Evolutionary conservation across 35 echinoderm and acorn worm genomes (phyloP).

Genomic region (Apostichopus californicus): DNA sequence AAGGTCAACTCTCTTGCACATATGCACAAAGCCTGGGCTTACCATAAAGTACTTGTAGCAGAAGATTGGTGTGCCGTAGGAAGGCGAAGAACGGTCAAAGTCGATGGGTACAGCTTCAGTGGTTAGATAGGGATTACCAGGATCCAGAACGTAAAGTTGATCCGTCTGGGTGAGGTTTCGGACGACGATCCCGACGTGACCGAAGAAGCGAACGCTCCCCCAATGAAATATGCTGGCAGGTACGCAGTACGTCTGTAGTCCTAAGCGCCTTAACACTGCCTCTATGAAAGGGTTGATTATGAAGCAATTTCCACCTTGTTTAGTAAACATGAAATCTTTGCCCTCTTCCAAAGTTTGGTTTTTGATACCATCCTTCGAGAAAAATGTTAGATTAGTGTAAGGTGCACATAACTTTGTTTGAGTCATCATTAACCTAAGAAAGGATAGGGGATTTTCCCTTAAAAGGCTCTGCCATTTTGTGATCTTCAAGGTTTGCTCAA

Average conservation of each 20-base stretch:
- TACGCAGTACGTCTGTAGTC: background rate
- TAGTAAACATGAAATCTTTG: background rate
- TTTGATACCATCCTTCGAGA: background rate
- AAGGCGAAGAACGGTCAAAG: background rate
- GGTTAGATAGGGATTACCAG: background rate
- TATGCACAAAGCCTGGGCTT: constrained; percentile 6
- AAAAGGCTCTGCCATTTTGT: background rate
- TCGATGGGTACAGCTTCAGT: background rate
- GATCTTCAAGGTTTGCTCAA: constrained; percentile 5
- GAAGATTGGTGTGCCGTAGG: background rate
- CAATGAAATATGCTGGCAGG: background rate
- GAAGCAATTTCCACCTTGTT: constrained; percentile 13
- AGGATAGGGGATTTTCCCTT: background rate
- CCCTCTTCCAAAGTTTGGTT: background rate
- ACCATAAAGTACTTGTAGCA: background rate
- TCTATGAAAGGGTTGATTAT: background rate
- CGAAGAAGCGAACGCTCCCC: too few relatives aligned
- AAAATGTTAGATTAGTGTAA: background rate
- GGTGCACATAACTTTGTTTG: constrained; percentile 4
- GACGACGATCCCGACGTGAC: background rate
- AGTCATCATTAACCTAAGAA: background rate
- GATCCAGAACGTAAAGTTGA: background rate
- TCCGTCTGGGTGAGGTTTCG: background rate
- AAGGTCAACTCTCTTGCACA: background rate
- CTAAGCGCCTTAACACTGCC: background rate